Conservation (phyloP, 2,113 vertebrate genomes). For the Oryzias javanicus region DNA sequence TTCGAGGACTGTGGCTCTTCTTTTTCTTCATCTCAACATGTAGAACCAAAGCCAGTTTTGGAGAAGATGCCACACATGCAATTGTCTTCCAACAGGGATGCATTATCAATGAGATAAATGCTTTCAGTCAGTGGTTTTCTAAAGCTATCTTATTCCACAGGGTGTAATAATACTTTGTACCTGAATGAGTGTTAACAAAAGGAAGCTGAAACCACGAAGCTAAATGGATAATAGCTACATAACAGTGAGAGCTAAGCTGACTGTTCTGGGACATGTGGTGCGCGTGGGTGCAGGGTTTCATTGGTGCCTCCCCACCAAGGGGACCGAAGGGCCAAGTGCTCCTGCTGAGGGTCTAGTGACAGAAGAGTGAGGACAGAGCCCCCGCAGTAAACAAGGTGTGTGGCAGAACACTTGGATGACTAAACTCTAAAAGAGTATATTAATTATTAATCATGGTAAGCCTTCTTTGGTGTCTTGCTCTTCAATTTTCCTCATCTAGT, state of each 20-base stretch:
- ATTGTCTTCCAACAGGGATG: conserved; percentile 33
- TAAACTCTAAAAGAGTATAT: conserved; percentile 59
- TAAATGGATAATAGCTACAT: conserved; percentile 74
- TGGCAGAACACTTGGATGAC: conserved; percentile 57
- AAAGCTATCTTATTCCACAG: conserved; percentile 64
- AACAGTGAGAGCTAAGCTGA: conserved; percentile 62
- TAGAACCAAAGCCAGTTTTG: conserved; percentile 19
- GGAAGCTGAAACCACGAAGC: conserved; percentile 70
- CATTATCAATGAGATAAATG: conserved; percentile 71
- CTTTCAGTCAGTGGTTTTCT: conserved; percentile 60
- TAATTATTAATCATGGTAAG: conserved; percentile 65
- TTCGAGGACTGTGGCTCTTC: conserved; percentile 18
- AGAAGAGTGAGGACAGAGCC: conserved; percentile 20
- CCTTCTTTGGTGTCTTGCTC: conserved; percentile 57
- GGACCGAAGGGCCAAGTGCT: conserved; percentile 33
- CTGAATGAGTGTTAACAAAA: conserved; percentile 73
- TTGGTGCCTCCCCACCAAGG: conserved; percentile 58
- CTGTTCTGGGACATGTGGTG: conserved; percentile 62
- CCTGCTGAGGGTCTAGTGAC: conserved; percentile 35
- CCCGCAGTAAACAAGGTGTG: conserved; percentile 51
- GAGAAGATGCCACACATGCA: conserved; percentile 31
- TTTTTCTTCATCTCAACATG: conserved; percentile 7
- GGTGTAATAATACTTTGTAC: conserved; percentile 77
- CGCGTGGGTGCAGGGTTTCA: conserved; percentile 73
- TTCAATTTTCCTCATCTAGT: conserved; percentile 42